These are phyloP conservation scores for Catamblyrhynchus diadema DNA, from an alignment of 2,797 vertebrate species.

Conservation along the genomic window DNA sequence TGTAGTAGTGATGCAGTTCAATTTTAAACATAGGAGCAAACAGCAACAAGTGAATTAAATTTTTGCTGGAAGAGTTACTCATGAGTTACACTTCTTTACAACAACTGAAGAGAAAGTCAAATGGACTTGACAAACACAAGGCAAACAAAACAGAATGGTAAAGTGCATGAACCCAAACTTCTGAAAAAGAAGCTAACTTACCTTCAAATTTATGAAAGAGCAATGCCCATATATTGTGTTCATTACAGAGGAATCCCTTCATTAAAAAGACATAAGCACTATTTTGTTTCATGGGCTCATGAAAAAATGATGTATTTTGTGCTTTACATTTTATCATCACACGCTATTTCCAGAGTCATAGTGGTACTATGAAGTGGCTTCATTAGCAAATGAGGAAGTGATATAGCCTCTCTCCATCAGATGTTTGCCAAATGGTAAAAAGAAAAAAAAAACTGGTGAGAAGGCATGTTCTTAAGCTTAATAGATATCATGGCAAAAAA, in stretches of 20 bases:
- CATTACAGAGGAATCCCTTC: background rate
- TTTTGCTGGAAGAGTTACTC: background rate
- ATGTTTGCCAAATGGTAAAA: background rate
- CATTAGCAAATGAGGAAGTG: background rate
- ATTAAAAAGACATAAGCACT: background rate
- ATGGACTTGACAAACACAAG: background rate
- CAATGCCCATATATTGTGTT: background rate
- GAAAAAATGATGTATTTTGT: background rate
- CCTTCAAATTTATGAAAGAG: background rate
- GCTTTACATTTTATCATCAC: background rate
- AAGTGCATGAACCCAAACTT: background rate
- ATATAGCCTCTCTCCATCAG: background rate
- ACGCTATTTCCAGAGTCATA: background rate
- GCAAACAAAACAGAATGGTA: background rate
- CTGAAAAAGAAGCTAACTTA: background rate
- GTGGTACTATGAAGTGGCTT: background rate
- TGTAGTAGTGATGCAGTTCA: background rate
- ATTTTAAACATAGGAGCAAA: background rate
- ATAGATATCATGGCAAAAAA: background rate
- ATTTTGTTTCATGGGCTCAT: background rate
- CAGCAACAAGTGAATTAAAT: background rate
- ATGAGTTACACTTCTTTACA: background rate
- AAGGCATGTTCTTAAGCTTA: background rate
- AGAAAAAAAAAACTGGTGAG: background rate
- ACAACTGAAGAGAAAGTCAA: background rate